phyloP scores from a whole-genome alignment of 2,888 invertebrate species.

The Baccha elongata region DNA sequence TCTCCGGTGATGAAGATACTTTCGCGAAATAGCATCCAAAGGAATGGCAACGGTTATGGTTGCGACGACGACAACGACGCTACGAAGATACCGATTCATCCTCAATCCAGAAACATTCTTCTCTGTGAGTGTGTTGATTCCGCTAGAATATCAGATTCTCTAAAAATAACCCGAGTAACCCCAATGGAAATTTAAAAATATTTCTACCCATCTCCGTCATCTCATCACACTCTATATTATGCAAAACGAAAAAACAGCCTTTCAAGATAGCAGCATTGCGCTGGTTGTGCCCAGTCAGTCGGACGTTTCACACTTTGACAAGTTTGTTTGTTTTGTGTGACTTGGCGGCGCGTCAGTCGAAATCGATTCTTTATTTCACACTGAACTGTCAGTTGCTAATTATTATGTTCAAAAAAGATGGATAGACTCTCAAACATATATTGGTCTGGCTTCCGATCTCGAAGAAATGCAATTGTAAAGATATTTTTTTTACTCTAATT shows the following conservation, averaged over 20 bases:
- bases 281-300: not conserved
- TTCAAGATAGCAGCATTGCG: not conserved
- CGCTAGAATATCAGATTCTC: slow-evolving; percentile 55
- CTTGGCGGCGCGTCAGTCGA: not conserved
- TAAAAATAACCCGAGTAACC: slow-evolving; percentile 66
- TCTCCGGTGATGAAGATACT: slow-evolving; percentile 48
- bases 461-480: not conserved
- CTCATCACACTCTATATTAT: slow-evolving; percentile 35
- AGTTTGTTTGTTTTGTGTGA: slow-evolving; percentile 33
- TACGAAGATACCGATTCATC: slow-evolving; percentile 55
- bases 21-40: slow-evolving; percentile 53
- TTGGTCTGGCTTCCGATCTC: not conserved
- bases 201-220: slow-evolving; percentile 21
- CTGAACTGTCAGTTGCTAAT: slow-evolving; percentile 47
- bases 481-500: not conserved
- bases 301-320: slow-evolving; percentile 37
- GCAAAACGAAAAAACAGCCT: slow-evolving; percentile 18
- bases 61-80: not conserved
- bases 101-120: slow-evolving; percentile 66
- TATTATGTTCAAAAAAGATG: slow-evolving; percentile 29
- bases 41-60: not conserved
- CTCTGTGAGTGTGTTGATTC: slow-evolving; percentile 21
- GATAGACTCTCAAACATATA: slow-evolving; percentile 22
- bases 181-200: slow-evolving; percentile 71
- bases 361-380: slow-evolving; percentile 17